Percentiles rank a stretch among this genome's conserved stretches.
Evolutionary conservation across 1,140 invertebrate species (phyloP).

Genomic region (Scaptomyza hsui): DNA sequence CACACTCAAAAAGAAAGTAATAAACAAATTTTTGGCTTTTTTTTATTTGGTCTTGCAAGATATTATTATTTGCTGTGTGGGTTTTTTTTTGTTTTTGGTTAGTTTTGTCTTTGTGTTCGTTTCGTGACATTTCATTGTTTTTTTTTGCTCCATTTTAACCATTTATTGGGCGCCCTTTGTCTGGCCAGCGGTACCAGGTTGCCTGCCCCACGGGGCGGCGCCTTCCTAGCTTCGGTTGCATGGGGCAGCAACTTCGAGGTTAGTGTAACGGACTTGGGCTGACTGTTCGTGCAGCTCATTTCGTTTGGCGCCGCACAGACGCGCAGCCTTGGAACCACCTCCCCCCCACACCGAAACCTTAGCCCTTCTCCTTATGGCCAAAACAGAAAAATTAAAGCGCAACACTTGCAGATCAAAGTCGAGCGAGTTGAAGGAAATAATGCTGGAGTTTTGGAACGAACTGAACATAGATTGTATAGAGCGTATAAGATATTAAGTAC

Average conservation of each 20-base stretch:
- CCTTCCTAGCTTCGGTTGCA: not conserved
- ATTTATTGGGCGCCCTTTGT: constrained; percentile 75
- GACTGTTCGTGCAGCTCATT: constrained; percentile 68
- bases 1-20: constrained; percentile 41
- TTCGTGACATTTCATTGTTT: constrained; percentile 81
- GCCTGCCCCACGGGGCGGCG: not conserved
- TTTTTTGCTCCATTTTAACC: constrained; percentile 78
- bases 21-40: constrained; percentile 75
- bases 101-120: constrained; percentile 39
- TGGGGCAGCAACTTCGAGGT: constrained; percentile 29
- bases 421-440: not conserved
- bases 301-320: constrained; percentile 70
- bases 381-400: constrained; percentile 57
- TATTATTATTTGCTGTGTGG: constrained; percentile 47
- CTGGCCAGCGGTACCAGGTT: constrained; percentile 18
- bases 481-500: no score
- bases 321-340: constrained; percentile 59
- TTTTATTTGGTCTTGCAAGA: constrained; percentile 63
- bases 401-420: not conserved
- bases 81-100: constrained; percentile 21
- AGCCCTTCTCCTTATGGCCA: not conserved
- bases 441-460: not conserved
- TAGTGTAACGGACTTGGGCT: constrained; percentile 35
- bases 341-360: constrained; percentile 3
- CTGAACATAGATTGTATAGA: no score